Base-by-base conservation (phyloP, 2,888 invertebrate genomes). In the Oegoconia quadripuncta region DNA sequence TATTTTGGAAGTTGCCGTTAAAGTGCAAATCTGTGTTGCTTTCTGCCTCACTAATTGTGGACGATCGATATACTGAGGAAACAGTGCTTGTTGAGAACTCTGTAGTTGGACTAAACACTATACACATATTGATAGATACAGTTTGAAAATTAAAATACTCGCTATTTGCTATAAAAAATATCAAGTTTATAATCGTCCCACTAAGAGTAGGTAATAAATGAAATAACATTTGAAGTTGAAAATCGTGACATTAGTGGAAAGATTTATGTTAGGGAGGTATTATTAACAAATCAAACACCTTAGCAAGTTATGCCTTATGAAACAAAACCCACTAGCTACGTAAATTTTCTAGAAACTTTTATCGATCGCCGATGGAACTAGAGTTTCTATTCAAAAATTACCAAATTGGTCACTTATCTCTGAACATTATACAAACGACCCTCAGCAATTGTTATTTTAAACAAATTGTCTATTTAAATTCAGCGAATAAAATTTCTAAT, bases 11-110 rank as follows among this genome's bases (percentile, higher is more conserved):
- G 39, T 45, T 41, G 44, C 38, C 42, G 34, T 35, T 28, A 45
- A 46, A 61, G 57, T 59, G 59, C 51, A 39, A 38, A 40, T 14
- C 41, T 29, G 40, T 62, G 60, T 62, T 33, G 34, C 42, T 20
- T 44, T 41, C 39, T 41, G 31, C 30, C 16, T 25, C 15, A 30
- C 34, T 61, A 57, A 59, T 57, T 56, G 9, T 38, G 42, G 46
- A 48, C 32, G 41, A 35, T 18, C 14, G 32, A 32, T 18, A 17
- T 12, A 12, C 27, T 12, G 14, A 5, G 12, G 8, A 22, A 9
- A 22, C 7, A 22, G 8, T 22, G 22, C 9, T 22, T 18, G 7
- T 22, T 9, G 9, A 9, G 7, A 2, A 5, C 8, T 7, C 9
- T 22, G 7, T 9, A 22, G 22, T 22, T 22, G 9, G 5, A 9